Conservation (phyloP, 1,140 invertebrate genomes). For the Eciton burchellii region DNA sequence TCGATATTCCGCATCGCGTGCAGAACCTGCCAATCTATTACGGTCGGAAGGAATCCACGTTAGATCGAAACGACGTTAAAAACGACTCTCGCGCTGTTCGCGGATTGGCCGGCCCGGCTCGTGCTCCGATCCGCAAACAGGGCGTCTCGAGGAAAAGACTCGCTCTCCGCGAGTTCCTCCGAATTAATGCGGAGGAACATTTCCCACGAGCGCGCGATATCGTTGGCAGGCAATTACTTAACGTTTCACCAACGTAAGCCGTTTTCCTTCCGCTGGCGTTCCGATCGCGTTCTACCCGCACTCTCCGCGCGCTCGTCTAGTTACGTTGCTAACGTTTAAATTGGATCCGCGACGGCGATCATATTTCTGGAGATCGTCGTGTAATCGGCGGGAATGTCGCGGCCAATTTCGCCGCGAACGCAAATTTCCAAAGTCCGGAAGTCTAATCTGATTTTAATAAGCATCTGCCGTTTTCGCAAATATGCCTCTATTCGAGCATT, state of each 20-base stretch:
- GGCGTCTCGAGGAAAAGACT: neutral
- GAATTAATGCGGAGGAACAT: constrained; percentile 38
- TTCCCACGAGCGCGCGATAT: constrained; percentile 59
- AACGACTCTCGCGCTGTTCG: neutral
- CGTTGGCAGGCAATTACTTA: constrained; percentile 75
- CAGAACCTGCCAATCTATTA: neutral
- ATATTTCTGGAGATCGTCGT: constrained; percentile 42
- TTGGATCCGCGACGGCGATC: constrained; percentile 2
- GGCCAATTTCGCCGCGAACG: neutral
- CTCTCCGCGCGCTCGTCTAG: neutral
- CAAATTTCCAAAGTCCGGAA: constrained; percentile 28
- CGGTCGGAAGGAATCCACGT: neutral
- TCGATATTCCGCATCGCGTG: neutral
- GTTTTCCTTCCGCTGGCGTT: neutral
- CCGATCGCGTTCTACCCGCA: constrained; percentile 30
- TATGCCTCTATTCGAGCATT: no score
- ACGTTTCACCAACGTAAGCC: constrained; percentile 66
- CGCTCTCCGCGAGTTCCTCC: neutral
- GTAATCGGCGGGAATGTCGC: neutral
- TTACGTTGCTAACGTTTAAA: constrained; percentile 23
- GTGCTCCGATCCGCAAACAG: neutral
- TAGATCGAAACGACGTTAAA: constrained; percentile 25
- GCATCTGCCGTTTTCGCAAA: constrained; percentile 7
- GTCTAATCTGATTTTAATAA: neutral
- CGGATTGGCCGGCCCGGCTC: no score